phyloP scores from a whole-genome alignment of 2,113 vertebrate genomes.

The Myrmecophaga tridactyla region DNA sequence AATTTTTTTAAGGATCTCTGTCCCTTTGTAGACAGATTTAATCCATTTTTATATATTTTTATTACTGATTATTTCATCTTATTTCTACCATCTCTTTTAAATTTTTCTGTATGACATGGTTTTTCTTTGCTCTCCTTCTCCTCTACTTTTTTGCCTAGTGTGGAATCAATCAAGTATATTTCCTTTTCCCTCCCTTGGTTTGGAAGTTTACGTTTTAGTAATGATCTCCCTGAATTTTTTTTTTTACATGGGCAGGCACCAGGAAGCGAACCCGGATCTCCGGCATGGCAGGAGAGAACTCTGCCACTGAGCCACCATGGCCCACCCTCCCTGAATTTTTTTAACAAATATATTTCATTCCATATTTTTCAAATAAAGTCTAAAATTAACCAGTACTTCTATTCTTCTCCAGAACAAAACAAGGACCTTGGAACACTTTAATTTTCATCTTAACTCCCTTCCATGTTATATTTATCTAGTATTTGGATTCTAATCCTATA shows the following conservation, averaged over 20 bases:
- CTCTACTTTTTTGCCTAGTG: neutral
- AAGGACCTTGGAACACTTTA: neutral
- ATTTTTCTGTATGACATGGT: neutral
- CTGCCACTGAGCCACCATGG: no score
- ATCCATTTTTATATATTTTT: neutral
- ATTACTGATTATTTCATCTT: slow-evolving; percentile 26
- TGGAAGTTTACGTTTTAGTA: slow-evolving; percentile 33
- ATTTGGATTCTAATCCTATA: slow-evolving; percentile 31
- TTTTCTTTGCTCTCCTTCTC: neutral
- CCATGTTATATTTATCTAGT: slow-evolving; percentile 8
- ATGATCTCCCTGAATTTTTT: neutral
- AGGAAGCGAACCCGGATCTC: no score
- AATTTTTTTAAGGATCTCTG: no score
- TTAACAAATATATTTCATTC: neutral
- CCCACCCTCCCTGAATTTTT: no score
- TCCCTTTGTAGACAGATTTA: neutral
- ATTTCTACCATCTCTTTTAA: slow-evolving; percentile 1
- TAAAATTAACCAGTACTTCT: slow-evolving; percentile 40
- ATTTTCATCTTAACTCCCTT: slow-evolving; percentile 30
- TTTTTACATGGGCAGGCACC: no score
- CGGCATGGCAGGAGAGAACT: no score
- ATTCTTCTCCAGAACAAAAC: neutral
- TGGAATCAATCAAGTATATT: slow-evolving; percentile 14
- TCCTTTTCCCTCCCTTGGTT: neutral
- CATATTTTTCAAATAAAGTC: slow-evolving; percentile 19